Base-by-base conservation (phyloP, 2,888 invertebrate species). In the Sialis fuliginosa region DNA sequence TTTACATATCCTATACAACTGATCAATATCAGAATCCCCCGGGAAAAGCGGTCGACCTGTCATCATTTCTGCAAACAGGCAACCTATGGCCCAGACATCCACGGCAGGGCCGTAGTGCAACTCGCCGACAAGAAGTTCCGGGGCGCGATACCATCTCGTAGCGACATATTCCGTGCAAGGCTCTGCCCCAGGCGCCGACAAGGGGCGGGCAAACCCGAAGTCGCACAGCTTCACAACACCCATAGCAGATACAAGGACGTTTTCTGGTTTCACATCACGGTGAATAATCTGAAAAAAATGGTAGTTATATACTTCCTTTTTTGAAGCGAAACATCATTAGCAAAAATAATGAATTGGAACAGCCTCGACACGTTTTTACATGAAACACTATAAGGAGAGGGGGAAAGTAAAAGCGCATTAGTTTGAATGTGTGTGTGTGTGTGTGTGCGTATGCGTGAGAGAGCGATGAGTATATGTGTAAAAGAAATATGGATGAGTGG, bases 201-300 rank as follows among this genome's bases (percentile, higher is more conserved):
- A 67, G 1, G 81, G 68, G 34, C 90, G 69, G 0, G 90, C 90
- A 59, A 90, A 90, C 1, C 91, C 90, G 54, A 91, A 83, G 68
- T 91, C 90, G 62, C 90, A 90, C n/a, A 91, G 68, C 65, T 91
- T 90, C 37, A 90, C 81, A 5, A 90, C 79, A 0, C 88, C 88
- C 37, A 73, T 66, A 50, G 77, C 77, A 1, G 85, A 85, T 1
- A 91, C 82, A 48, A 90, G 67, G 40, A 91, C 81, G 61, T 91
- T 91, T 61, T 91, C 90, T 3, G 90, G 91, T 58, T 91, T 91
- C 42, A 90, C 78, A 60, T 90, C 90, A 42, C 91, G 72, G 60
- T 91, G 90, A 56, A 91, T 84, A 55, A 89, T 81, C 84, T 85
- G 32, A 44, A 13, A 35, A 12, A 22, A 42, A 42, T 8, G 32